Evolutionary conservation across 2,797 vertebrate species (phyloP).

Genomic region (Neostethus bicornis): DNA sequence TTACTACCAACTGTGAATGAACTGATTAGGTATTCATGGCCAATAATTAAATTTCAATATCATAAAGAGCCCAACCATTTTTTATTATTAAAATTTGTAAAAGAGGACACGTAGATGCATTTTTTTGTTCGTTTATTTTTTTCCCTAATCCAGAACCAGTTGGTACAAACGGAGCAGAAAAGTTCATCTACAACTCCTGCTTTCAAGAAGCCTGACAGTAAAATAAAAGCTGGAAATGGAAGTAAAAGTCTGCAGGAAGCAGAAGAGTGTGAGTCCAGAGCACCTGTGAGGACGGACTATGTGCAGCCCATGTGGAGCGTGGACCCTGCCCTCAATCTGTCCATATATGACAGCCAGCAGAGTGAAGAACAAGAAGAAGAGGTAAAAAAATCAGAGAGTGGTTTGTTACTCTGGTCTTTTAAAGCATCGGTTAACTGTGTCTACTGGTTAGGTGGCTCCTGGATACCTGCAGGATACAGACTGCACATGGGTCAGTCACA

Average conservation of each 20-base stretch:
- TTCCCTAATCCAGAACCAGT: constrained; percentile 39
- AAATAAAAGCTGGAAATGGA: neutral
- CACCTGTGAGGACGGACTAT: constrained; percentile 18
- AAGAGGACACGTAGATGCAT: no score
- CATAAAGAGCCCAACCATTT: no score
- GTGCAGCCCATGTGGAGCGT: constrained; percentile 90
- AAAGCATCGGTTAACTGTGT: no score
- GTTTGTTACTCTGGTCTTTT: no score
- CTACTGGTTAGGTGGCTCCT: constrained; percentile 12
- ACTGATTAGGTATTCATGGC: no score
- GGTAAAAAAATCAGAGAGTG: neutral
- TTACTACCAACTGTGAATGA: no score
- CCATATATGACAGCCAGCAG: constrained; percentile 80
- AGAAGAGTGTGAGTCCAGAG: constrained; percentile 27
- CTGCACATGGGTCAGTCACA: constrained; percentile 92
- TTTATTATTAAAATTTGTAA: no score
- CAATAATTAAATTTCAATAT: no score
- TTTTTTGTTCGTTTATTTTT: no score
- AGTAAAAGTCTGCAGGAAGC: constrained; percentile 41
- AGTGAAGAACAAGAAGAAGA: constrained; percentile 53
- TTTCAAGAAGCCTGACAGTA: constrained; percentile 59
- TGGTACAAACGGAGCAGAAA: neutral
- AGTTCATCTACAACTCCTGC: constrained; percentile 19
- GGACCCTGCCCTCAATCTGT: constrained; percentile 87
- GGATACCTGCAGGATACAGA: constrained; percentile 85